Conservation (phyloP, 2,888 invertebrate genomes). For the Thereva nobilitata region DNA sequence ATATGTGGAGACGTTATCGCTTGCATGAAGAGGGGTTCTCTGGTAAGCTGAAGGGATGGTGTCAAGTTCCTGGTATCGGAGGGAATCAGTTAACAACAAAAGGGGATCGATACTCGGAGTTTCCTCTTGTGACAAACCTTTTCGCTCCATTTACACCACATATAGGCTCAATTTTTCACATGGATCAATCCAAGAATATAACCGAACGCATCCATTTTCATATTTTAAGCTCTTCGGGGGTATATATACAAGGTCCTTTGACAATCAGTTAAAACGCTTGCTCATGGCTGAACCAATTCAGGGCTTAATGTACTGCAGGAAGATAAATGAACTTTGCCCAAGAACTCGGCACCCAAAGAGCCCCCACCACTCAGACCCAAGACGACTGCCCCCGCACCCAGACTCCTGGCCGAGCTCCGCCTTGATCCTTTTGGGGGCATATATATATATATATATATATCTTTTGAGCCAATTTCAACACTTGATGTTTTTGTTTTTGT, state of each 20-base stretch:
- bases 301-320: conserved; percentile 8
- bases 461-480: too few species aligned
- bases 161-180: conserved; percentile 16
- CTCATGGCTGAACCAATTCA: conserved; percentile 7
- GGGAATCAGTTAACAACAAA: neutral
- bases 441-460: too few species aligned
- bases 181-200: conserved; percentile 11
- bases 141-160: conserved; percentile 9
- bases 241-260: conserved; percentile 1
- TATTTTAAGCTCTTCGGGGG: neutral
- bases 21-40: too few species aligned
- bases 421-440: too few species aligned
- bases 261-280: conserved; percentile 6
- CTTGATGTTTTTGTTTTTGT: too few species aligned
- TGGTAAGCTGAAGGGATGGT: neutral
- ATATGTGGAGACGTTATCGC: too few species aligned
- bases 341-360: too few species aligned
- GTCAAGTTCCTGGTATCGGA: neutral
- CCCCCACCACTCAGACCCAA: neutral
- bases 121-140: conserved; percentile 8
- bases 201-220: conserved; percentile 12
- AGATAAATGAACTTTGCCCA: conserved; percentile 16
- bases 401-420: neutral
- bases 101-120: conserved; percentile 8
- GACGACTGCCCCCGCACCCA: neutral